Conservation (phyloP, 1,140 invertebrate genomes). For the Agrilus planipennis region DNA sequence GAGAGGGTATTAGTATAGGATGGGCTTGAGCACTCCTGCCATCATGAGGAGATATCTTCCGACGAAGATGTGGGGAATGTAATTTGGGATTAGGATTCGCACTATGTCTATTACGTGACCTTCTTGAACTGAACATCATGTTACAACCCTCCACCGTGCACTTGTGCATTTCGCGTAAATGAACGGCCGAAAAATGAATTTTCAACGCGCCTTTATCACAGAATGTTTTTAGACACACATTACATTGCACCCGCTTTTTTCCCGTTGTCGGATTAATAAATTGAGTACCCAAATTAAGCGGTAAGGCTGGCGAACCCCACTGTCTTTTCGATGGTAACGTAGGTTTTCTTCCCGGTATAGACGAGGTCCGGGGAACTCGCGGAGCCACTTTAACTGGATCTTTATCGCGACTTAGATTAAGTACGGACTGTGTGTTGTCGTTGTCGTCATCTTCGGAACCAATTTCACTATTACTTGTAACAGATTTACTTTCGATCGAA, state of each 20-base stretch:
- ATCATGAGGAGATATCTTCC: constrained; percentile 88
- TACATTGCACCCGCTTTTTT: constrained; percentile 95
- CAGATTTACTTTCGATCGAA: constrained; percentile 28
- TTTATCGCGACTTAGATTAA: constrained; percentile 50
- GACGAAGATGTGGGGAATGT: constrained; percentile 83
- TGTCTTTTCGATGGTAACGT: constrained; percentile 81
- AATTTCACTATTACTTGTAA: constrained; percentile 32
- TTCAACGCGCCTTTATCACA: constrained; percentile 99
- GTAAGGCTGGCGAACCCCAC: constrained; percentile 71
- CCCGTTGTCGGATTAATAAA: constrained; percentile 85
- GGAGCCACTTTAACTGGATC: constrained; percentile 37
- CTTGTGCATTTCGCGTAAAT: constrained; percentile 97
- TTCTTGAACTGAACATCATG: constrained; percentile 97
- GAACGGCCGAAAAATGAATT: constrained; percentile 98
- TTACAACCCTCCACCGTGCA: constrained; percentile 97
- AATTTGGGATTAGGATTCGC: constrained; percentile 98
- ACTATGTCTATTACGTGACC: constrained; percentile 91
- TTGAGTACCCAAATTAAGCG: constrained; percentile 76
- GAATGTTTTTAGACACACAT: constrained; percentile 97
- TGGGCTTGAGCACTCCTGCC: constrained; percentile 78
- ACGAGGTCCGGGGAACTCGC: constrained; percentile 22
- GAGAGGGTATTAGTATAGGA: constrained; percentile 61
- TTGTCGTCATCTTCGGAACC: constrained; percentile 55
- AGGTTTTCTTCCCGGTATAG: constrained; percentile 51
- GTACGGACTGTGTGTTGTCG: constrained; percentile 49